Percentiles rank a stretch among this genome's conserved stretches.
phyloP scores from a whole-genome alignment of 2,888 invertebrate species.

The Drosophila siamana region DNA sequence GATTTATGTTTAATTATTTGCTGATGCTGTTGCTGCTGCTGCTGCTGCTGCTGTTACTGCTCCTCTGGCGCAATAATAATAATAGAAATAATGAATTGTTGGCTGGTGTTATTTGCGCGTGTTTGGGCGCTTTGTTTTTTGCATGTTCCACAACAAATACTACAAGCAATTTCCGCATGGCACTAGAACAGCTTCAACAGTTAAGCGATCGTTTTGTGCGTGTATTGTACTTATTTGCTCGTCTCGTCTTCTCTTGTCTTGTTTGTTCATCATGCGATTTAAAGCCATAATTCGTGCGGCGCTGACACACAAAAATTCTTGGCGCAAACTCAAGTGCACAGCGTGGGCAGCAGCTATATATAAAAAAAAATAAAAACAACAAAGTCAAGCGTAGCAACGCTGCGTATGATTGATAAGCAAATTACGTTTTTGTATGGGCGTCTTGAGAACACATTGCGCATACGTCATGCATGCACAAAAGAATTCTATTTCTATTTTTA shows the following conservation, averaged over 20 bases:
- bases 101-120: slow-evolving; percentile 37
- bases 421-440: slow-evolving; percentile 41
- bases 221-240: slow-evolving; percentile 41
- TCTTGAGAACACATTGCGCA: slow-evolving; percentile 47
- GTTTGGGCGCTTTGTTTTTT: slow-evolving; percentile 52
- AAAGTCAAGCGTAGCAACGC: slow-evolving; percentile 32
- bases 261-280: slow-evolving; percentile 53
- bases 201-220: slow-evolving; percentile 23
- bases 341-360: slow-evolving; percentile 42
- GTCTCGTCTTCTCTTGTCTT: slow-evolving; percentile 31
- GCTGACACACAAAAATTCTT: slow-evolving; percentile 65
- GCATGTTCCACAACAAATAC: slow-evolving; percentile 52
- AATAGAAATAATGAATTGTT: slow-evolving; percentile 57
- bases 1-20: slow-evolving; percentile 71
- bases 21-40: slow-evolving; percentile 30
- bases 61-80: slow-evolving; percentile 50
- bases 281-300: slow-evolving; percentile 70
- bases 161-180: slow-evolving; percentile 73
- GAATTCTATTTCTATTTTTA: slow-evolving; percentile 12
- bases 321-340: slow-evolving; percentile 45
- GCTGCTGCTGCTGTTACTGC: slow-evolving; percentile 7
- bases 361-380: too few species aligned
- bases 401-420: slow-evolving; percentile 81
- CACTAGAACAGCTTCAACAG: slow-evolving; percentile 47
- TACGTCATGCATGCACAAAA: slow-evolving; percentile 51